A percentile compares a stretch with the other conserved stretches of the same genome.
Conservation (phyloP, 2,113 vertebrate genomes). For the Struthio camelus region DNA sequence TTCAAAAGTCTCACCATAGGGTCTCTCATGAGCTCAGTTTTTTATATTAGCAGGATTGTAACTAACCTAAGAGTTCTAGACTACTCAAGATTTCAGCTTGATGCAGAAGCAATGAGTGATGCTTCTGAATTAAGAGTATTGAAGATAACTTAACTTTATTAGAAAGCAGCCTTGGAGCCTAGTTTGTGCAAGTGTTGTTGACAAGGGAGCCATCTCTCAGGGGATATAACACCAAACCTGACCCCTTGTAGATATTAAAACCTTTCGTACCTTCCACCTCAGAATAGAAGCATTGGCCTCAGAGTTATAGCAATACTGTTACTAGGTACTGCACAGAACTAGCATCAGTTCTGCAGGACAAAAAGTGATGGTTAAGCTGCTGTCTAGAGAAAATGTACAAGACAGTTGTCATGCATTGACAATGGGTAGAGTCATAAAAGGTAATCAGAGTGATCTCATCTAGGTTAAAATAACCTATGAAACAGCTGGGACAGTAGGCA, state of each 20-base stretch:
- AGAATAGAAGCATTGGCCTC: background rate
- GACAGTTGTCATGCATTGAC: background rate
- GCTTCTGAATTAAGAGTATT: background rate
- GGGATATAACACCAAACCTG: background rate
- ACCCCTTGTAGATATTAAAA: background rate
- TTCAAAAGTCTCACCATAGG: constrained; percentile 1
- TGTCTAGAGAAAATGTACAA: background rate
- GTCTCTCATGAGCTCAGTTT: background rate
- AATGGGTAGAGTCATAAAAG: background rate
- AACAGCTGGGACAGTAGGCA: background rate
- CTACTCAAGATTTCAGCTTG: background rate
- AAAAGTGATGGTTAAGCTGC: background rate
- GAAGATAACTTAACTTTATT: background rate
- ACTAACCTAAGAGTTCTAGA: background rate
- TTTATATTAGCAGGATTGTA: constrained; percentile 3
- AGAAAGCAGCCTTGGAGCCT: background rate
- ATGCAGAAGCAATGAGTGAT: background rate
- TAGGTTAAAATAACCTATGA: background rate
- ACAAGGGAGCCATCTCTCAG: background rate
- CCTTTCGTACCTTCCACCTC: background rate
- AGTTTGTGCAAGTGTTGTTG: background rate
- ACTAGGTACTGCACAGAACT: background rate
- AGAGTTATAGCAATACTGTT: background rate
- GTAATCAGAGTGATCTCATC: background rate
- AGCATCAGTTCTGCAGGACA: background rate